Evolutionary conservation across 2,797 vertebrate genomes (phyloP).

Genomic region (Gambelia wislizenii): DNA sequence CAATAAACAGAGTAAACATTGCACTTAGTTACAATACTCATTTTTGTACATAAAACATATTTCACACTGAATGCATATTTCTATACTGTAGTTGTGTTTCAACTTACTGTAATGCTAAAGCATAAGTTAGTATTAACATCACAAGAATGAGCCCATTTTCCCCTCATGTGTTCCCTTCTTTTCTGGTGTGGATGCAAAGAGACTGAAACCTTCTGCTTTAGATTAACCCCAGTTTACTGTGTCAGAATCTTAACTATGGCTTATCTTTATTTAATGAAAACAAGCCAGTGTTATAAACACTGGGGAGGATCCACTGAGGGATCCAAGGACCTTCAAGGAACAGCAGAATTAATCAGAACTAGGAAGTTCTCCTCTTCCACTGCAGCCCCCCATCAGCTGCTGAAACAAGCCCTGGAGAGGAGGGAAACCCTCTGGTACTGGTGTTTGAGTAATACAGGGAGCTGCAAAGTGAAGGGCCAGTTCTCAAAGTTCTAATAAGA

Average conservation of each 20-base stretch:
- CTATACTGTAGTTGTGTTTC: neutral
- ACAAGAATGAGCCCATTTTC: neutral
- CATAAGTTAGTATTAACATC: neutral
- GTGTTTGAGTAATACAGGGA: too few relatives aligned
- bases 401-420: too few relatives aligned
- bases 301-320: too few relatives aligned
- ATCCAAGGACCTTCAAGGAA: too few relatives aligned
- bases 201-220: neutral
- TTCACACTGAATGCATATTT: neutral
- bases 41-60: neutral
- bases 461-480: too few relatives aligned
- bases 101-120: neutral
- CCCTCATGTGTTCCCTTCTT: neutral
- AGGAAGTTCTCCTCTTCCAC: too few relatives aligned
- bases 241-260: neutral
- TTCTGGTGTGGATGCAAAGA: neutral
- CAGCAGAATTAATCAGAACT: too few relatives aligned
- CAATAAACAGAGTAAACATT: neutral
- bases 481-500: too few relatives aligned
- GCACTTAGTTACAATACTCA: neutral
- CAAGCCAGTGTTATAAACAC: neutral
- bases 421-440: too few relatives aligned
- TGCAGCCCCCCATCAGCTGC: too few relatives aligned
- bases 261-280: neutral
- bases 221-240: neutral